Evolutionary conservation across 2,797 vertebrate species (phyloP).

Genomic region (Paguma larvata): DNA sequence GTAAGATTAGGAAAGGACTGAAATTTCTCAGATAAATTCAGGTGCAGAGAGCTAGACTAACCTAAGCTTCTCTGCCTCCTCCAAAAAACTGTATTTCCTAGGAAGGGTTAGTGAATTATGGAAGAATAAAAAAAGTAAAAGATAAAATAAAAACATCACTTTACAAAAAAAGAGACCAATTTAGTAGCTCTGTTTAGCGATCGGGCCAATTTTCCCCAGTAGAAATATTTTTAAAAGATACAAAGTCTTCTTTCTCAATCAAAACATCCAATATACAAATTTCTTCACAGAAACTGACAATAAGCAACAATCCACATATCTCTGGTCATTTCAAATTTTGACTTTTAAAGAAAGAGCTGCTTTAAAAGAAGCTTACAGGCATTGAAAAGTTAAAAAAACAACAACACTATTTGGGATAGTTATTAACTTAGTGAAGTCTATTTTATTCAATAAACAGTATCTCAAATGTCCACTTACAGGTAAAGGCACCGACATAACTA

Average conservation of each 20-base stretch:
- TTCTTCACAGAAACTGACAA: constrained; percentile 14
- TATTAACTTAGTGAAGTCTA: not conserved
- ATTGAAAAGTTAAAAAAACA: not conserved
- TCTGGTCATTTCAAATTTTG: constrained; percentile 23
- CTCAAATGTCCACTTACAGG: constrained; percentile 92
- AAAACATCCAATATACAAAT: constrained; percentile 31
- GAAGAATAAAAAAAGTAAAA: constrained; percentile 46
- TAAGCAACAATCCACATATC: constrained; percentile 40
- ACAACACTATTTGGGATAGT: not conserved
- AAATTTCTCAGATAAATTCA: constrained; percentile 64
- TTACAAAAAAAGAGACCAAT: constrained; percentile 46
- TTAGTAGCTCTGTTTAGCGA: constrained; percentile 45
- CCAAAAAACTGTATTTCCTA: not conserved
- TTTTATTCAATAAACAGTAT: constrained; percentile 34
- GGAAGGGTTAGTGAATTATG: not conserved
- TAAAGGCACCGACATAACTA: constrained; percentile 99
- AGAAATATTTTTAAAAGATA: constrained; percentile 52
- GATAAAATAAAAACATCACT: constrained; percentile 52
- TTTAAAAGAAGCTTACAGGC: constrained; percentile 26
- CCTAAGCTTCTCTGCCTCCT: constrained; percentile 19
- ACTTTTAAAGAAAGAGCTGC: constrained; percentile 46
- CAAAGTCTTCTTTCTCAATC: constrained; percentile 57
- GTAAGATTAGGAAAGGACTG: not conserved
- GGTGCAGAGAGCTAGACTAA: constrained; percentile 48
- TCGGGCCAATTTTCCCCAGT: constrained; percentile 15